Base-by-base conservation (phyloP, 2,888 invertebrate genomes). In the Eremobia ochroleuca region DNA sequence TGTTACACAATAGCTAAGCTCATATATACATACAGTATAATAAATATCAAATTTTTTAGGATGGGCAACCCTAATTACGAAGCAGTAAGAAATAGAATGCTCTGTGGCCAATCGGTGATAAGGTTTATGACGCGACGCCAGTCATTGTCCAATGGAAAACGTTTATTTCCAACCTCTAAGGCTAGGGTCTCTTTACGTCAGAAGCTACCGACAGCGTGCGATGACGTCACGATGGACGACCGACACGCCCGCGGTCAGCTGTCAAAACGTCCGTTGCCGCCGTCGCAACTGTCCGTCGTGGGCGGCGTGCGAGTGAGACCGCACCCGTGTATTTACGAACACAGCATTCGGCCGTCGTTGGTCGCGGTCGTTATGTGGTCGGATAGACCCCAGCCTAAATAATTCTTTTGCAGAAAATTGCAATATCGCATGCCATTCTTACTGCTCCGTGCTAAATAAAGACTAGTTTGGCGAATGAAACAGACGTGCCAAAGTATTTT, bases 1-100 rank as follows among this genome's bases (percentile, higher is more conserved):
- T 91, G 88, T 87, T 87, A 86, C 74, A 86, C 79, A 85, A 87
- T 79, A 85, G 89, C 89, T 91, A 91, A 91, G 92, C 92, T 92
- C 90, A 88, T 84, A 77, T 77, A 86, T 75, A 87, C 77, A 85
- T 82, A 89, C 76, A 86, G 76, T 86, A 84, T 85, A 86, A 86
- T 85, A 87, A 85, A 88, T 89, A 89, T 87, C 79, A 87, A 86
- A 83, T 76, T 76, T 3, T 73, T 82, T 83, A 55, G 68, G 79
- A 72, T n/a, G 15, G 66, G 76, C 70, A 83, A 81, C 81, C 81
- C 79, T 79, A 68, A 79, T 71, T 18, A 71, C 82, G 71, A 46
- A 76, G 68, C 46, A 72, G 46, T 76, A 72, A 71, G 49, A 72
- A 31, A 71, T 52, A 18, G 37, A 40, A 37, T 52, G 18, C 11